Base-by-base conservation (phyloP, 30 jellyfish, hydroid and myxozoan genomes). In the Aurelia sp. region DNA sequence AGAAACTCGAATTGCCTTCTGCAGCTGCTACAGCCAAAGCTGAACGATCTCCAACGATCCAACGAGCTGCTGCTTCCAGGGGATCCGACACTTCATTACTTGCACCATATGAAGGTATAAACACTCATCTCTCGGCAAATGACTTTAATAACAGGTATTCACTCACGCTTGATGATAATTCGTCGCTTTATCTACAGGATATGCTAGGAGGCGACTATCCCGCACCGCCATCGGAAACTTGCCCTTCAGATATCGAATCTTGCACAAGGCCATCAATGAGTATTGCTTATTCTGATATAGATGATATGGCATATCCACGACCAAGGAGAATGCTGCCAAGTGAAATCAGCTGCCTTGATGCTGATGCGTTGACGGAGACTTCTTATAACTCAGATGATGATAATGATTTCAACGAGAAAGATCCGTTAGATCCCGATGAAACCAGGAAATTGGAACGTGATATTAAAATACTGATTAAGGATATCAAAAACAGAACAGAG, bases 401-500 rank as follows among this genome's bases (percentile, higher is more conserved):
- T 21, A 83, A 85, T 27, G 92, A 79, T 47, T 81, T 70, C 55
- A 50, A 57, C 47, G 98, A 92, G 48, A 57, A 51, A 47, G 99
- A 95, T 73, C 97, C 97, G 2, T 53, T 95, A 78, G 99, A 95
- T 63, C 97, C 97, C 24, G 97, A 89, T 19, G 90, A 95, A 48
- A 89, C 99, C 31, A 72, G 99, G 67, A 85, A 86, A 67, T 69
- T 95, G 21, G 99, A 87, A 74, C 86, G 97, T 5, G 97, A 95
- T 21, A 80, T 95, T 69, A 89, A 95, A 64, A 70, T 79, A 13
- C 88, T 95, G 60, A 24, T 95, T 75, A 89, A 85, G 50, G 99
- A 95, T 38, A 24, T 95, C 51, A 77, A 74, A 60, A 78, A 71
- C 68, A 80, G 92, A 24, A 95, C 99, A 38, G 97, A 95, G 53